Evolutionary conservation across 2,888 invertebrate species (phyloP).

Genomic region (Troides aeacus): DNA sequence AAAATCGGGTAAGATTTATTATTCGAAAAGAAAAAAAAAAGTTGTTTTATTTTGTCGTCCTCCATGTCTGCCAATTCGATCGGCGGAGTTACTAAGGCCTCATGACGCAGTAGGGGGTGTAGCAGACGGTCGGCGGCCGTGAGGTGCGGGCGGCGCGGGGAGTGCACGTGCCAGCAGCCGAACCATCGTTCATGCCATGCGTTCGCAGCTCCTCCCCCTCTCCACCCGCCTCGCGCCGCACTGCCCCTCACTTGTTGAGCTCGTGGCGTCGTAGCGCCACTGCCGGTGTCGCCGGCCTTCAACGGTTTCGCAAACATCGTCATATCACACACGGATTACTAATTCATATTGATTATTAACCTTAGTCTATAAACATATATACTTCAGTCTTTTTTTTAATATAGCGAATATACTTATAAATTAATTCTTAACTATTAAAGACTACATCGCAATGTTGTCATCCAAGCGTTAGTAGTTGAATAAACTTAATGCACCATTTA

Average conservation of each 20-base stretch:
- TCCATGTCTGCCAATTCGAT: conserved; percentile 72
- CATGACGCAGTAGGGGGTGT: conserved; percentile 54
- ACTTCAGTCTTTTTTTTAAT: neutral
- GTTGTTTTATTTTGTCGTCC: conserved; percentile 26
- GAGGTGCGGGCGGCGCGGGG: conserved; percentile 39
- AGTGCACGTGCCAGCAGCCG: conserved; percentile 50
- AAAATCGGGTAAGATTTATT: too few species aligned
- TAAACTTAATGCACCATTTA: too few species aligned
- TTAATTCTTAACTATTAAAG: neutral
- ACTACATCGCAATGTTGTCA: too few species aligned
- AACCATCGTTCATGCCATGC: conserved; percentile 65
- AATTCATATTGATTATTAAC: conserved; percentile 27
- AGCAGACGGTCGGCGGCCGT: conserved; percentile 50
- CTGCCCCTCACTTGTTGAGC: conserved; percentile 69
- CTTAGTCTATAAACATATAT: neutral
- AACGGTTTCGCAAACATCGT: conserved; percentile 33
- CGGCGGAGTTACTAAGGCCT: conserved; percentile 61
- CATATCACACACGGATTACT: conserved; percentile 24
- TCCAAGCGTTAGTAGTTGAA: too few species aligned
- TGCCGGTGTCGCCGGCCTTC: conserved; percentile 43
- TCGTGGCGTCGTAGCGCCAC: conserved; percentile 44
- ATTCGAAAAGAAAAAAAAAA: too few species aligned
- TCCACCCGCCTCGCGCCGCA: neutral
- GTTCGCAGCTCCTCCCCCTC: conserved; percentile 48
- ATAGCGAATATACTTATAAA: neutral